A percentile compares a stretch with the other conserved stretches of the same genome.
Conservation (phyloP, 2,888 invertebrate genomes). For the Temnothorax unifasciatus region DNA sequence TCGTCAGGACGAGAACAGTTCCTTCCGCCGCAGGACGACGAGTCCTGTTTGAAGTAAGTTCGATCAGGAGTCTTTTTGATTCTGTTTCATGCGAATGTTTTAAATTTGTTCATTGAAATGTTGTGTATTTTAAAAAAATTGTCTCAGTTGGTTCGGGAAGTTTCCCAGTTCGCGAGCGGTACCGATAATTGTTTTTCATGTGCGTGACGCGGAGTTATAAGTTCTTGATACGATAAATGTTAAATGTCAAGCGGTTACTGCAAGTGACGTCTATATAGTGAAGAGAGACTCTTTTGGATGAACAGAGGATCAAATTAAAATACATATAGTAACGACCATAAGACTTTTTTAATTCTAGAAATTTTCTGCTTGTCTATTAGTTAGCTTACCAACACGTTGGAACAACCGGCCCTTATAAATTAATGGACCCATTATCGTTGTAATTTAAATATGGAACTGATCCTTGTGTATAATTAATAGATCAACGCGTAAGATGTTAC, state of each 20-base stretch:
- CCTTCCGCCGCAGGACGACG: neutral
- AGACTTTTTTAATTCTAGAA: neutral
- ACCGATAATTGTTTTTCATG: neutral
- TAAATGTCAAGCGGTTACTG: constrained; percentile 36
- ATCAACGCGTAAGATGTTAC: neutral
- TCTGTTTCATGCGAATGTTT: neutral
- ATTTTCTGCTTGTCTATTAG: neutral
- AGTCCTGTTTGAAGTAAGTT: constrained; percentile 27
- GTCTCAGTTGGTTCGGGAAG: neutral
- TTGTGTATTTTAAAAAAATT: neutral
- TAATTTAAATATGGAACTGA: neutral
- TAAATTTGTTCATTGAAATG: neutral
- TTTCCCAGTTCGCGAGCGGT: neutral
- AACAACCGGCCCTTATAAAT: neutral
- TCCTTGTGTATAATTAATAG: neutral
- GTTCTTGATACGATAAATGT: constrained; percentile 31
- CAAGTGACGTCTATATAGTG: neutral
- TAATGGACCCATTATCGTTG: neutral
- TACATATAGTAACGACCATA: neutral
- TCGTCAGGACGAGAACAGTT: neutral
- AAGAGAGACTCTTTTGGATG: neutral
- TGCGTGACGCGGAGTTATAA: neutral
- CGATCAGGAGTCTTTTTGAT: neutral
- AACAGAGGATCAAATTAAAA: too few species aligned
- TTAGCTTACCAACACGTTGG: too few species aligned